Base-by-base conservation (phyloP, 2,797 vertebrate genomes). In the Lepidocolaptes lacrymiger region DNA sequence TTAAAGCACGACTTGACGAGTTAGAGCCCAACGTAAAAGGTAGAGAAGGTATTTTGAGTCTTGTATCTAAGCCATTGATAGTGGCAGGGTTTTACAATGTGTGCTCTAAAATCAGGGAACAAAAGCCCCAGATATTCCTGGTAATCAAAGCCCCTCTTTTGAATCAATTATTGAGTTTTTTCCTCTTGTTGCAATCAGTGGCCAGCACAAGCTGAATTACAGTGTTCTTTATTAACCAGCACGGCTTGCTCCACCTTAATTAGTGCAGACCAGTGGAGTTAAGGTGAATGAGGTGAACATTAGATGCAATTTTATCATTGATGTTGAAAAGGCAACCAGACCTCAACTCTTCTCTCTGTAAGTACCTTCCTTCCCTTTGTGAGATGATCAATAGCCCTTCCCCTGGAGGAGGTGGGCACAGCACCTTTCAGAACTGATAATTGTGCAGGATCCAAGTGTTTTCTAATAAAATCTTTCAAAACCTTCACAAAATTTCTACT, bases 401-500 rank as follows among this genome's bases (percentile, higher is more conserved):
- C 85, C 79, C 84, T 77, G 91, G 91, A 96, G 94, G 92, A 81
- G 91, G 91, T 93, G 95, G 91, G 95, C 94, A 96, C 93, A 97
- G 84, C 86, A 95, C 89, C 88, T 96, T 97, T 97, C 92, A 97
- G 97, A 95, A 91, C 91, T 93, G 96, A 90, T 97, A 97, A 97
- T 94, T 95, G 96, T 95, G 93, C 80, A 88, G 97, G 89, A 89
- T 81, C 95, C 93, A 92, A 95, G 95, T 94, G 78, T 91, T 96
- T 97, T 94, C 90, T 97, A 94, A 97, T 96, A 97, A 97, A 97
- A 97, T 94, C 94, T 97, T 97, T 87, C 96, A 96, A 97, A 97
- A 96, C 93, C 91, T 96, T 93, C 82, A 91, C 74, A 94, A 96
- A 96, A 96, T 96, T 84, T 88, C 54, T 49, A 66, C 90, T 76